A percentile compares a stretch with the other conserved stretches of the same genome.
These are phyloP conservation scores for Ladona fulva DNA, from an alignment of 1,140 invertebrate species.

Conservation along the genomic window DNA sequence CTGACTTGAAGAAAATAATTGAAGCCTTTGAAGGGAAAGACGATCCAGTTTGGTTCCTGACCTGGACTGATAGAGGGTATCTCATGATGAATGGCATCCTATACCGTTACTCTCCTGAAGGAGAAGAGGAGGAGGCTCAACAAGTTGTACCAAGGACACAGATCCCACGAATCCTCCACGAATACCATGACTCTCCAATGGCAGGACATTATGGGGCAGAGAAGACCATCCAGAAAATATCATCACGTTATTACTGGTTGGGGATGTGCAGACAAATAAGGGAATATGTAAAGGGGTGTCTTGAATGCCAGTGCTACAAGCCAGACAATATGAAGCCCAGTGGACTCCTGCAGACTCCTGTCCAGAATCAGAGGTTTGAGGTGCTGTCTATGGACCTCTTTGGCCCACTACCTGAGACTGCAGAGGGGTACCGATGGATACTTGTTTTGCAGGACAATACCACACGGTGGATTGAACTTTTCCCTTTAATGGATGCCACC, in stretches of 20 bases:
- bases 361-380: too few relatives aligned
- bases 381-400: constrained; percentile 26
- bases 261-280: too few relatives aligned
- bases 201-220: constrained; percentile 29
- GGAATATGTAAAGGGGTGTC: too few relatives aligned
- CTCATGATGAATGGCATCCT: constrained; percentile 27
- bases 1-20: constrained; percentile 26
- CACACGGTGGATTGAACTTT: too few relatives aligned
- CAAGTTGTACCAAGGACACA: too few relatives aligned
- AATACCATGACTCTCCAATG: constrained; percentile 19
- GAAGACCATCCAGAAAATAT: constrained; percentile 25
- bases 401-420: constrained; percentile 22
- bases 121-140: constrained; percentile 22
- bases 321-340: constrained; percentile 24
- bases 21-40: constrained; percentile 22
- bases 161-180: constrained; percentile 31
- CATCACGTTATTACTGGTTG: background rate
- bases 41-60: constrained; percentile 11
- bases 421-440: constrained; percentile 23
- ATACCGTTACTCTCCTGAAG: constrained; percentile 25
- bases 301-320: too few relatives aligned
- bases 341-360: constrained; percentile 24
- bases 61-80: constrained; percentile 25
- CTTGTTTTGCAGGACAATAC: too few relatives aligned
- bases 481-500: too few relatives aligned